Evolutionary conservation across 2,113 vertebrate species (phyloP).

Genomic region (Amphilophus citrinellus): DNA sequence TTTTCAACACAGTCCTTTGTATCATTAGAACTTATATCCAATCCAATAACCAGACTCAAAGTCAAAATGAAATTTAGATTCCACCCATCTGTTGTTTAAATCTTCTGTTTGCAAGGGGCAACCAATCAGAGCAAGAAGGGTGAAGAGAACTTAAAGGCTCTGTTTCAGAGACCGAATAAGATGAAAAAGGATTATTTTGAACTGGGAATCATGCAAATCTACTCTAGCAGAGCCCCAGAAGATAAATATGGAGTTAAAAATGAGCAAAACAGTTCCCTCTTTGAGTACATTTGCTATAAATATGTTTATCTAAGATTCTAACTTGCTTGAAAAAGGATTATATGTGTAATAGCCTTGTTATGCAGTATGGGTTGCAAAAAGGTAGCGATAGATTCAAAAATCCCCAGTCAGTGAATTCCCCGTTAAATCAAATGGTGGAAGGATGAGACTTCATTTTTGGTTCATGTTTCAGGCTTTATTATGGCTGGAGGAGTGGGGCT

Average conservation of each 20-base stretch:
- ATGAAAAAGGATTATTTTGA: neutral
- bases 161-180: neutral
- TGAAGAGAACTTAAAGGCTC: neutral
- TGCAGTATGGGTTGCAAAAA: neutral
- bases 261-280: no score
- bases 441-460: slow-evolving; percentile 15
- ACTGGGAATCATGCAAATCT: neutral
- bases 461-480: slow-evolving; percentile 36
- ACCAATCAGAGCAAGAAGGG: neutral
- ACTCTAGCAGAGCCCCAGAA: neutral
- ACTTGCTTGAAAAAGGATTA: neutral
- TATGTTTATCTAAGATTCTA: neutral
- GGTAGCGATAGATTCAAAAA: neutral
- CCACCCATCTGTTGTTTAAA: neutral
- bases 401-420: neutral
- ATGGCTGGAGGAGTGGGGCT: slow-evolving; percentile 43
- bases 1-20: neutral
- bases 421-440: slow-evolving; percentile 7
- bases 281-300: neutral
- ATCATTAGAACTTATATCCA: neutral
- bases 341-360: neutral
- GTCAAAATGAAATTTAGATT: neutral
- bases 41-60: neutral
- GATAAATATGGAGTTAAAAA: neutral
- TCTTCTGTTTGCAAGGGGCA: neutral